phyloP scores from a whole-genome alignment of 2,797 vertebrate species.

The Sebastiscus tertius region DNA sequence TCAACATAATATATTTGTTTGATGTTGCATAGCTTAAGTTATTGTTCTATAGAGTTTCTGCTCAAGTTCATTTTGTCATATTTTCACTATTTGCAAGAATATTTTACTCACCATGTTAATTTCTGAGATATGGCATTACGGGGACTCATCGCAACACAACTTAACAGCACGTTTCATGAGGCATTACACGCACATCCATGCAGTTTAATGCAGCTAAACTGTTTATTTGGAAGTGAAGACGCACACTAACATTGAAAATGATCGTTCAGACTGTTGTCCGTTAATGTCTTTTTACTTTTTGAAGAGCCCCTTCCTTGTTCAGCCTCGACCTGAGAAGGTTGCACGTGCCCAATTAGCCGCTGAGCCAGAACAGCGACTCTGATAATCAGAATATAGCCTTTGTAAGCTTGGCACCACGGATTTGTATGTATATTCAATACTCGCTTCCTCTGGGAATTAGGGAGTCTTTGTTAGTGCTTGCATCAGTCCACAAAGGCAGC shows the following conservation, averaged over 20 bases:
- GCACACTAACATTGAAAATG: background rate
- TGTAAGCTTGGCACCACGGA: conserved; percentile 41
- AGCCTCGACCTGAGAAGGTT: conserved; percentile 38
- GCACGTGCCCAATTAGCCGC: conserved; percentile 28
- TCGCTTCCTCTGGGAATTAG: conserved; percentile 39
- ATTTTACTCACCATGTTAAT: background rate
- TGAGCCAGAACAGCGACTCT: conserved; percentile 17
- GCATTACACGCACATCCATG: background rate
- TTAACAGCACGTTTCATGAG: background rate
- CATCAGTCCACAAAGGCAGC: conserved; percentile 33
- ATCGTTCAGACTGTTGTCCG: background rate
- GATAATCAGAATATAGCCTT: conserved; percentile 48
- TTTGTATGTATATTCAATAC: conserved; percentile 49
- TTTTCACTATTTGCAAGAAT: background rate
- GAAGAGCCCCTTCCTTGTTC: background rate
- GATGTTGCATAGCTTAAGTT: background rate
- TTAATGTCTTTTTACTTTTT: background rate
- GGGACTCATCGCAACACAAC: background rate
- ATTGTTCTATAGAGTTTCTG: background rate
- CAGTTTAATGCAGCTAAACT: background rate
- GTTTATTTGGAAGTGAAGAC: background rate
- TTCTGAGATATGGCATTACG: background rate
- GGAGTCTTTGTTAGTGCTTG: conserved; percentile 42
- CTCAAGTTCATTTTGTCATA: background rate
- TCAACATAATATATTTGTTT: background rate